Evolutionary conservation across 2,113 vertebrate species (phyloP).

Genomic region (Hepsetus odoe): DNA sequence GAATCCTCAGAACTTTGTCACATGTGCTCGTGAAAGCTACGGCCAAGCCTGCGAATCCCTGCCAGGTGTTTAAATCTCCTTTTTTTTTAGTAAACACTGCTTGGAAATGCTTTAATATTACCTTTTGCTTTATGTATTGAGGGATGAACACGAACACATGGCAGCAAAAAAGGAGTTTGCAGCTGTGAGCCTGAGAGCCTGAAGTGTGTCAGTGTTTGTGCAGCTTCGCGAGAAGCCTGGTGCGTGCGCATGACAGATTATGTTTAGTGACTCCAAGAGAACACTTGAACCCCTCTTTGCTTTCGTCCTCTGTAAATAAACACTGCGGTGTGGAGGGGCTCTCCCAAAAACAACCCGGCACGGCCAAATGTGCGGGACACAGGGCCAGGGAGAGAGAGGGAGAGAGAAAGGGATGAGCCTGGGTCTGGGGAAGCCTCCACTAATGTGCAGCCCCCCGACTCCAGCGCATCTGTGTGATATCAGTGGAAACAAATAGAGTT

Average conservation of each 20-base stretch:
- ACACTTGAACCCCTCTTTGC: constrained; percentile 56
- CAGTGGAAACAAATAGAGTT: constrained; percentile 45
- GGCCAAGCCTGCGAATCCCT: neutral
- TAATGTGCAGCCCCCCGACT: neutral
- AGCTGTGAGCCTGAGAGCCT: constrained; percentile 35
- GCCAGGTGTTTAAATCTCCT: too few relatives aligned
- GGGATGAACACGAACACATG: neutral
- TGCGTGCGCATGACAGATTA: constrained; percentile 58
- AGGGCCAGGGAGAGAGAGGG: constrained; percentile 16
- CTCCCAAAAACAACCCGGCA: constrained; percentile 45
- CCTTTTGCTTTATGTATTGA: neutral
- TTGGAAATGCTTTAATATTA: neutral
- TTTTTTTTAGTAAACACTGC: too few relatives aligned
- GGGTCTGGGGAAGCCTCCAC: constrained; percentile 9
- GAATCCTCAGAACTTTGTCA: neutral
- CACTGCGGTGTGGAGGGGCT: constrained; percentile 49
- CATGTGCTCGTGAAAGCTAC: neutral
- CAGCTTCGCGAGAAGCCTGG: constrained; percentile 43
- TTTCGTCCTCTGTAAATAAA: constrained; percentile 66
- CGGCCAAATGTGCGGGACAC: constrained; percentile 21
- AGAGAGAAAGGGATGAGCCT: neutral
- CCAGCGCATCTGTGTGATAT: constrained; percentile 34
- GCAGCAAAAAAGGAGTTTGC: constrained; percentile 9
- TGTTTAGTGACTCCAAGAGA: constrained; percentile 59
- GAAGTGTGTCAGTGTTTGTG: constrained; percentile 54